phyloP scores from a whole-genome alignment of 2,113 vertebrate species.

The Phaethornis superciliosus region DNA sequence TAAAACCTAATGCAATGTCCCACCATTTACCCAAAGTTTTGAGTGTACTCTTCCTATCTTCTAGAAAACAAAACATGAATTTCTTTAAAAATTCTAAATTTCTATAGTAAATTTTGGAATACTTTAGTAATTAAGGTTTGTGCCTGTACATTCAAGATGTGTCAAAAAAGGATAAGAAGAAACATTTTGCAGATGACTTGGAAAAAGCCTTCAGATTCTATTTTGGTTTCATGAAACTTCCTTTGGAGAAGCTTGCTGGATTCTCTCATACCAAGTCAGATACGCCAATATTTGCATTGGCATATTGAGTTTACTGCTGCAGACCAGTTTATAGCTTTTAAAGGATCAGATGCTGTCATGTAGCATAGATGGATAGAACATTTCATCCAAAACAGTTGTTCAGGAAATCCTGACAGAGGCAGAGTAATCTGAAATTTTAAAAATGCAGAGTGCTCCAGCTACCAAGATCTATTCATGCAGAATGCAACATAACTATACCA shows the following conservation, averaged over 20 bases:
- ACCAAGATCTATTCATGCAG: not conserved
- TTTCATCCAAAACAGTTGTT: not conserved
- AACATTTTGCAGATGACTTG: not conserved
- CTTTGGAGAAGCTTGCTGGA: not conserved
- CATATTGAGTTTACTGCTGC: not conserved
- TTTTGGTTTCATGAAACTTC: not conserved
- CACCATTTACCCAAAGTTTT: not conserved
- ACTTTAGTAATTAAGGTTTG: not conserved
- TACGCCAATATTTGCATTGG: not conserved
- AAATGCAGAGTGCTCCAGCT: not conserved
- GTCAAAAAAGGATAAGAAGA: not conserved
- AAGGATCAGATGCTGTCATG: not conserved
- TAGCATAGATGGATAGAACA: not conserved
- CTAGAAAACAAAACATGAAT: not conserved
- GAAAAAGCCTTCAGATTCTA: not conserved
- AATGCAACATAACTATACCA: not conserved
- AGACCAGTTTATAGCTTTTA: slow-evolving; percentile 5
- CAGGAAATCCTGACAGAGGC: not conserved
- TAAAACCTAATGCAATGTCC: not conserved
- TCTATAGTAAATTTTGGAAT: not conserved
- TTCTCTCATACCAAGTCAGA: not conserved
- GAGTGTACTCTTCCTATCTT: not conserved
- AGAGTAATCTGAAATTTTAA: not conserved
- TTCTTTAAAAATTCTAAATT: not conserved
- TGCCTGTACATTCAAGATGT: not conserved